These are phyloP conservation scores for Heterohyrax brucei DNA, from an alignment of 2,797 vertebrate species.

Conservation along the genomic window DNA sequence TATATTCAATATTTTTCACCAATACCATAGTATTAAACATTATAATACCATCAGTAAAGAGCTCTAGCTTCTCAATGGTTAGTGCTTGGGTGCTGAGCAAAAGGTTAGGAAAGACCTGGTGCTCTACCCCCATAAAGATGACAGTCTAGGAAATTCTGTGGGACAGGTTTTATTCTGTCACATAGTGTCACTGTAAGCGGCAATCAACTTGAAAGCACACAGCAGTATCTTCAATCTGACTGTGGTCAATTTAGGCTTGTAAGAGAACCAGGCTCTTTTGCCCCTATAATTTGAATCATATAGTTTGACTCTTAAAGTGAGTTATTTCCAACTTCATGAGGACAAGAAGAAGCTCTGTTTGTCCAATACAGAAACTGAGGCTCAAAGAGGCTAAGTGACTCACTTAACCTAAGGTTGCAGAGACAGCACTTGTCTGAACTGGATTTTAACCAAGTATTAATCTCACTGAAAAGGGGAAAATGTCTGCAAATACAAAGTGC, in stretches of 20 bases:
- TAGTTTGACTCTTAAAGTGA: not conserved
- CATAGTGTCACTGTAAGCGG: not conserved
- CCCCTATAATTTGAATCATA: not conserved
- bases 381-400: no score
- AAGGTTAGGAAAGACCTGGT: not conserved
- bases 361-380: not conserved
- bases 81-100: not conserved
- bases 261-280: not conserved
- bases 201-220: not conserved
- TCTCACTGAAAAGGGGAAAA: not conserved
- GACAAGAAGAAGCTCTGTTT: not conserved
- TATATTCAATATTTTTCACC: no score
- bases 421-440: rapidly evolving
- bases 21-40: no score
- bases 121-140: not conserved
- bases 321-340: not conserved
- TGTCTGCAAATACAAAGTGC: not conserved
- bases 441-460: not conserved
- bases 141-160: not conserved
- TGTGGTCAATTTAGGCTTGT: not conserved
- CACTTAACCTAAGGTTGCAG: not conserved
- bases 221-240: not conserved
- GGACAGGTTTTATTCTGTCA: not conserved
- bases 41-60: not conserved
- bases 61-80: not conserved